Conservation (phyloP, 2,113 vertebrate species). For the Cephalopholis sonnerati region DNA sequence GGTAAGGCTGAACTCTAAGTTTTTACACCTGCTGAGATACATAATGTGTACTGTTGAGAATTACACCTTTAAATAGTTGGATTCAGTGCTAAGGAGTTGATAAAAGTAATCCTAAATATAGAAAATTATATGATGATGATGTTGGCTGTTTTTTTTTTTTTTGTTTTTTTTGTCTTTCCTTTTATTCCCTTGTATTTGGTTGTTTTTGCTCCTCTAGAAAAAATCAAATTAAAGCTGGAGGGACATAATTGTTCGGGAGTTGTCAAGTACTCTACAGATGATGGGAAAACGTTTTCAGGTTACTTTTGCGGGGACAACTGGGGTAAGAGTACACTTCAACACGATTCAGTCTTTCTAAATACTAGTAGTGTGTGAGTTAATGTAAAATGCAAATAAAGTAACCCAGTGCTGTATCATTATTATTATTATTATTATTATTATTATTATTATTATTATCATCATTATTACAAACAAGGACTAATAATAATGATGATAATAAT, state of each 20-base stretch:
- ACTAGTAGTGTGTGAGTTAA: neutral
- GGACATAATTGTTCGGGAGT: slow-evolving; percentile 64
- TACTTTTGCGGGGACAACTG: slow-evolving; percentile 30
- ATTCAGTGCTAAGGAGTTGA: neutral
- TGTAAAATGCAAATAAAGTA: no score
- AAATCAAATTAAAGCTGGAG: slow-evolving; percentile 32
- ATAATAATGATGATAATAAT: no score
- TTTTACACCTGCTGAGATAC: neutral
- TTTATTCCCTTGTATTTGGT: neutral
- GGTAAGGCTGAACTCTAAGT: slow-evolving; percentile 23
- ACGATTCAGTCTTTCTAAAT: neutral
- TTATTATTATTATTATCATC: no score
- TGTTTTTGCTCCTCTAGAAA: slow-evolving; percentile 35
- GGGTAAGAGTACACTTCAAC: slow-evolving; percentile 57
- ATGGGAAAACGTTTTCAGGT: rapidly evolving
- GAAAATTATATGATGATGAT: neutral
- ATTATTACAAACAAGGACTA: no score
- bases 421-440: no score
- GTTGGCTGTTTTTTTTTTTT: no score
- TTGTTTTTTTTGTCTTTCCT: no score
- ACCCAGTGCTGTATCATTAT: no score
- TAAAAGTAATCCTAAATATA: neutral
- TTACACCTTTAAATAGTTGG: neutral
- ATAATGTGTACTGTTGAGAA: neutral
- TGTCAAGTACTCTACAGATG: slow-evolving; percentile 30